phyloP scores from a whole-genome alignment of 2,113 vertebrate genomes.

The Larimichthys crocea region DNA sequence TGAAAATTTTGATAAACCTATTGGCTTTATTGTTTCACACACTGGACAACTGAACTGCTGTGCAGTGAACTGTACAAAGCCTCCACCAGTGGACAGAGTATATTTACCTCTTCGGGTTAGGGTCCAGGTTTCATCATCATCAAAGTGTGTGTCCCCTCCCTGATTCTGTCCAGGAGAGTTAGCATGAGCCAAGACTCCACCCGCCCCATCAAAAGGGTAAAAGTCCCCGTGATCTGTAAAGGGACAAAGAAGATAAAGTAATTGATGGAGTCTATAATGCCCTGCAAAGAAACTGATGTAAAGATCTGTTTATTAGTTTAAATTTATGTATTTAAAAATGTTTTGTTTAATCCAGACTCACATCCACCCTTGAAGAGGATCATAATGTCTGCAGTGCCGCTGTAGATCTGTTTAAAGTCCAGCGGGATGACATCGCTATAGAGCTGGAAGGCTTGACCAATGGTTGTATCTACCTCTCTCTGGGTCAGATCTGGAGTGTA shows the following conservation, averaged over 20 bases:
- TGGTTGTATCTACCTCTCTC: constrained; percentile 72
- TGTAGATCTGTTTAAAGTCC: constrained; percentile 77
- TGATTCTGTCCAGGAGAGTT: constrained; percentile 69
- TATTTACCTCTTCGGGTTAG: constrained; percentile 67
- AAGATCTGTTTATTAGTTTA: not conserved
- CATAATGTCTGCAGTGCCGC: constrained; percentile 79
- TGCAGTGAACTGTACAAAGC: not conserved
- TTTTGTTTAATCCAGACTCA: constrained; percentile 48
- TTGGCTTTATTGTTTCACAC: no score
- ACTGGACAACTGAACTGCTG: not conserved
- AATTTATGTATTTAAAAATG: not conserved
- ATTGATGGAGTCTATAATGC: not conserved
- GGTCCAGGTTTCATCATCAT: constrained; percentile 85
- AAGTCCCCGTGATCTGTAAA: constrained; percentile 82
- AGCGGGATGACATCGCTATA: constrained; percentile 83
- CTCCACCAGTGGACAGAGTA: no score
- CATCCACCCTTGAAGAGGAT: constrained; percentile 80
- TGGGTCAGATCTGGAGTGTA: constrained; percentile 77
- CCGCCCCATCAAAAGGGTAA: constrained; percentile 80
- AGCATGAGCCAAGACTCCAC: constrained; percentile 82
- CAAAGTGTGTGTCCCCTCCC: constrained; percentile 85
- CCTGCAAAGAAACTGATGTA: not conserved
- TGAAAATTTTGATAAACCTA: no score
- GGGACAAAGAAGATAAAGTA: not conserved
- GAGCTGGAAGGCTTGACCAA: constrained; percentile 77